Evolutionary conservation across 2,797 vertebrate species (phyloP).

Genomic region (Apogon talboti): DNA sequence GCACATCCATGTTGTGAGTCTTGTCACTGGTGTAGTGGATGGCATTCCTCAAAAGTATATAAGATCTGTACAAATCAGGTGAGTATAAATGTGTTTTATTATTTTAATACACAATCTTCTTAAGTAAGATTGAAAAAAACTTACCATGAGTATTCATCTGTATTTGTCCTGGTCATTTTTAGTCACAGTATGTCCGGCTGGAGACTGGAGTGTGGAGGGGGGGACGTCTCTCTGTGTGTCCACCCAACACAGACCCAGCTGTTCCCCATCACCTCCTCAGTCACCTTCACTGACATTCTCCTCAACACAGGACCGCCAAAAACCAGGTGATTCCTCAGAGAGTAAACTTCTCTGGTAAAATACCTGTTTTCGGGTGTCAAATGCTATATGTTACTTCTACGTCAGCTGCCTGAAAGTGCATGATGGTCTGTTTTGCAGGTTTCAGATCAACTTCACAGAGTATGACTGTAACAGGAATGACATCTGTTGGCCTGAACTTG

Average conservation of each 20-base stretch:
- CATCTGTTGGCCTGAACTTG: conserved; percentile 93
- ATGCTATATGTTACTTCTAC: background rate
- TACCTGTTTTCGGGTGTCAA: background rate
- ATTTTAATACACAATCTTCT: background rate
- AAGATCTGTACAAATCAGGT: conserved; percentile 88
- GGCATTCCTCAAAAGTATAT: conserved; percentile 85
- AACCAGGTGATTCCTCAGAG: conserved; percentile 84
- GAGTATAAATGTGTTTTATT: conserved; percentile 21
- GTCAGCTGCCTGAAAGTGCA: background rate
- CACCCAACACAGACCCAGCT: conserved; percentile 70
- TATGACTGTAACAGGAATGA: conserved; percentile 93
- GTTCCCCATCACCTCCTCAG: conserved; percentile 87
- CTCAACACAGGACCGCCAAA: conserved; percentile 76
- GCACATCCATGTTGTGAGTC: conserved; percentile 83
- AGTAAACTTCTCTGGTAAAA: background rate
- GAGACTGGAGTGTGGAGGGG: conserved; percentile 86
- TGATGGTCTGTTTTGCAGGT: conserved; percentile 77
- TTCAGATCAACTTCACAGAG: conserved; percentile 92
- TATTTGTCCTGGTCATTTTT: conserved; percentile 34
- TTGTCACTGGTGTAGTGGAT: conserved; percentile 77
- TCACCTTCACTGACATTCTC: conserved; percentile 89
- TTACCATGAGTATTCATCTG: background rate
- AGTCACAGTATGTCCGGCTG: conserved; percentile 87
- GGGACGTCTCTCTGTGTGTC: conserved; percentile 69
- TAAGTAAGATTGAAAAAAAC: background rate